Evolutionary conservation across 1,140 invertebrate species (phyloP).

Genomic region (Drosophila mauritiana): DNA sequence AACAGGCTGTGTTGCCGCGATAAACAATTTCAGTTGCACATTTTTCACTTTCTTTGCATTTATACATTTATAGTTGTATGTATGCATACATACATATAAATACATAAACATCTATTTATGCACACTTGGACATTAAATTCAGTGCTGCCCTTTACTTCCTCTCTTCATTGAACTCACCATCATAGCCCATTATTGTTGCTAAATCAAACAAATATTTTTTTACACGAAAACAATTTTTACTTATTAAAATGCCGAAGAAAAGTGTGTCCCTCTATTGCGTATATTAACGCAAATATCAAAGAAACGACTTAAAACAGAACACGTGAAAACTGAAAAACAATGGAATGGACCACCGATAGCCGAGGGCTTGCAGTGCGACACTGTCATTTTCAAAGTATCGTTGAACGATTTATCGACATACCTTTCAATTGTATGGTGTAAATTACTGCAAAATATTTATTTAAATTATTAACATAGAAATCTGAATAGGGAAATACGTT

Average conservation of each 20-base stretch:
- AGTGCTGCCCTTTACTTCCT: conserved; percentile 2
- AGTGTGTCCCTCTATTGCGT: conserved; percentile 68
- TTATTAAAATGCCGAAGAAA: conserved; percentile 67
- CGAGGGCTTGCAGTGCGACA: conserved; percentile 9
- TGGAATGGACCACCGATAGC: conserved; percentile 48
- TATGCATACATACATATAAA: conserved; percentile 20
- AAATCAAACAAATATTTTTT: conserved; percentile 25
- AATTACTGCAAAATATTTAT: too few relatives aligned
- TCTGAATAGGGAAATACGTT: too few relatives aligned
- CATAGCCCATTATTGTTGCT: conserved; percentile 63
- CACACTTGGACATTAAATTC: conserved; percentile 6
- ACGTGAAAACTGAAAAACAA: conserved; percentile 54
- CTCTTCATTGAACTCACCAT: conserved; percentile 48
- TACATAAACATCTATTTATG: conserved; percentile 10
- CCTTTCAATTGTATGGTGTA: neutral
- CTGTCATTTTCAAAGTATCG: conserved; percentile 9
- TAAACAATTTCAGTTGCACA: neutral
- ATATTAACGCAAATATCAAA: conserved; percentile 58
- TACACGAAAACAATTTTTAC: conserved; percentile 53
- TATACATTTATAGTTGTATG: conserved; percentile 11
- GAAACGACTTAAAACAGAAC: conserved; percentile 75
- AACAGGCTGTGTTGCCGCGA: neutral
- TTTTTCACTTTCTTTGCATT: conserved; percentile 10
- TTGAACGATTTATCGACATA: conserved; percentile 23
- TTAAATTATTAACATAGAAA: too few relatives aligned